Evolutionary conservation across 2,888 invertebrate species (phyloP), one percentile per base, ranked within the genome.

Genomic region (Heliconius ethilla): DNA sequence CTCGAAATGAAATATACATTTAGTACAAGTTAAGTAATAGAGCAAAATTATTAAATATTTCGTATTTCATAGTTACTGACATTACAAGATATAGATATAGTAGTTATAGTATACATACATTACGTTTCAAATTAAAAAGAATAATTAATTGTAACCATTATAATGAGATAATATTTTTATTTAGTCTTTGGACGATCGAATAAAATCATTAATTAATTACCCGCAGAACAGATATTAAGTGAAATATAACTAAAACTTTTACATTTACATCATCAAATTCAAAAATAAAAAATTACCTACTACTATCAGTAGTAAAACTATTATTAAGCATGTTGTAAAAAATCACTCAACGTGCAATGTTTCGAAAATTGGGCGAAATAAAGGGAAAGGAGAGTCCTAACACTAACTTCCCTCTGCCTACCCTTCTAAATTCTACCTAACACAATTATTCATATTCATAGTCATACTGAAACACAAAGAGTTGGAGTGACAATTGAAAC

Each of bases 401-500:
- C 18, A 18, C 45, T 51, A 51, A 6, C 6, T 45, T 13, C 45
- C 45, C 45, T 45, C 6, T 18, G 5, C 15, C 6, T 1, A 0
- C 6, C 6, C 2, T 45, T 15, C 0, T 45, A 45, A 27, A 27
- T 27, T 15, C 11, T 7, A 40, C n/a, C 2, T 5, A 13, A 37
- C 10, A n/a, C 40, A 37, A 11, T 10, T n/a, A 11, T 59, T 33
- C 13, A 33, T 11, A 59, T 72, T 33, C 55, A 69, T 9, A 62
- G n/a, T 55, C 25, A 33, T 63, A 33, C 69, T 79, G 51, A 76
- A 75, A 67, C 27, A 77, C 65, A 77, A 45, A 72, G 79, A 79
- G 75, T 78, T 79, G 80, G 66, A 78, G 78, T 83, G 79, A 85
- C 63, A 92, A 93, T 91, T 92, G 92, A 88, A 87, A 86, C 86